A percentile compares a stretch with the other conserved stretches of the same genome.
Evolutionary conservation across 2,888 invertebrate genomes (phyloP).

Genomic region (Acanthopleura granulata): DNA sequence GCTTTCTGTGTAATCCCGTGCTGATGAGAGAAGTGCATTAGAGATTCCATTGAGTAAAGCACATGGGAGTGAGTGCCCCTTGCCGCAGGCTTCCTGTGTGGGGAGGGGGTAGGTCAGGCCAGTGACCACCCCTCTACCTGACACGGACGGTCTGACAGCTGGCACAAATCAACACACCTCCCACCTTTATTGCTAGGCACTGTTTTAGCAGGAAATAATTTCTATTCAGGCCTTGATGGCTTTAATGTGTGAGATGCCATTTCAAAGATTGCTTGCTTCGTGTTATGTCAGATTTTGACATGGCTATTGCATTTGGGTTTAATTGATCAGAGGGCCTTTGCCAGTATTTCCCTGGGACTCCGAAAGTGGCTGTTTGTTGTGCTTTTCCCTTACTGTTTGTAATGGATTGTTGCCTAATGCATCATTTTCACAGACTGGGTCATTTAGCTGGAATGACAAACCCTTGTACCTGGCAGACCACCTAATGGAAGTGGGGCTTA

Average conservation of each 20-base stretch:
- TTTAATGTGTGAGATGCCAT: constrained; percentile 16
- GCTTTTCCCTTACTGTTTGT: constrained; percentile 20
- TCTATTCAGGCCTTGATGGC: constrained; percentile 19
- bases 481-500: constrained; percentile 19
- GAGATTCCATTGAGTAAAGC: background rate
- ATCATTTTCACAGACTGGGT: constrained; percentile 12
- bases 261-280: constrained; percentile 16
- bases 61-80: background rate
- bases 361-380: constrained; percentile 21
- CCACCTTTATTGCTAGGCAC: constrained; percentile 15
- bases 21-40: constrained; percentile 23
- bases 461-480: constrained; percentile 17
- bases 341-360: constrained; percentile 17
- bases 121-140: constrained; percentile 9
- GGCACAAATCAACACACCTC: constrained; percentile 12
- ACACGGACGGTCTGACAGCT: background rate
- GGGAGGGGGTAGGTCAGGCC: background rate
- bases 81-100: constrained; percentile 5
- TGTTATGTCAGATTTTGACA: constrained; percentile 21
- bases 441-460: constrained; percentile 21
- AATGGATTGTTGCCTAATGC: constrained; percentile 22
- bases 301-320: constrained; percentile 21
- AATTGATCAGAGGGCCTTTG: constrained; percentile 21
- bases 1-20: constrained; percentile 18
- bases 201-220: constrained; percentile 18